Base-by-base conservation (phyloP, 2,113 vertebrate species). In the Tupaia chinensis region DNA sequence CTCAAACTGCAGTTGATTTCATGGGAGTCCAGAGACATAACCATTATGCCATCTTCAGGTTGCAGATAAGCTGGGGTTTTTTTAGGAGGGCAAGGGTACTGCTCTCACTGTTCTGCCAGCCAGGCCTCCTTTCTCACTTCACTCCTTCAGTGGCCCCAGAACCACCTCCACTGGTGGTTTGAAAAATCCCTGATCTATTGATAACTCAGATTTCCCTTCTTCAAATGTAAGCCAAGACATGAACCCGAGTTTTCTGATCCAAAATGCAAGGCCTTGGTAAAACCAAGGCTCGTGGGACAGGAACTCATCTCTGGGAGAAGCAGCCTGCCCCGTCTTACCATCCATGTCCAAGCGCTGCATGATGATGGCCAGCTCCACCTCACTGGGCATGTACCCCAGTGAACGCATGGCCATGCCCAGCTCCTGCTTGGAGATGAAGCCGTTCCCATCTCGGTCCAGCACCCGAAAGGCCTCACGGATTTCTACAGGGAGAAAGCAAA, bases 301-400 rank as follows among this genome's bases (percentile, higher is more conserved):
- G 68, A 27, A 29, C 58, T 29, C 14, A 2, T 13, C 16, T 54
- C 1, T 0, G 15, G 54, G 7, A 10, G 69, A 5, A 0, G 3
- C 61, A 0, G 34, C 6, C 2, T 1, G 14, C 17, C 15, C 12
- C 25, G 60, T 97, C 99, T 99, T 97, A 99, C 99, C 99, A 0
- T 99, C 99, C 99, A 99, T 99, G 98, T 99, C 99, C 81, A 99
- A 98, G 95, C 99, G 99, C 97, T 99, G 99, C 99, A 99, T 99
- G 98, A 99, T 99, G 98, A 99, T 99, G 25, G 99, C 99, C 98
- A 99, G 98, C 98, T 99, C 99, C 98, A 99, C 99, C 98, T 99
- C 99, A 2, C 99, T 99, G 79, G 99, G 99, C 99, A 99, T 99
- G 98, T 99, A 99, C 53, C 99, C 99, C 99, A 99, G 97, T 0